Percentiles rank a stretch among this genome's conserved stretches.
Conservation (phyloP, 2,797 vertebrate genomes). For the Microtus obscurus region DNA sequence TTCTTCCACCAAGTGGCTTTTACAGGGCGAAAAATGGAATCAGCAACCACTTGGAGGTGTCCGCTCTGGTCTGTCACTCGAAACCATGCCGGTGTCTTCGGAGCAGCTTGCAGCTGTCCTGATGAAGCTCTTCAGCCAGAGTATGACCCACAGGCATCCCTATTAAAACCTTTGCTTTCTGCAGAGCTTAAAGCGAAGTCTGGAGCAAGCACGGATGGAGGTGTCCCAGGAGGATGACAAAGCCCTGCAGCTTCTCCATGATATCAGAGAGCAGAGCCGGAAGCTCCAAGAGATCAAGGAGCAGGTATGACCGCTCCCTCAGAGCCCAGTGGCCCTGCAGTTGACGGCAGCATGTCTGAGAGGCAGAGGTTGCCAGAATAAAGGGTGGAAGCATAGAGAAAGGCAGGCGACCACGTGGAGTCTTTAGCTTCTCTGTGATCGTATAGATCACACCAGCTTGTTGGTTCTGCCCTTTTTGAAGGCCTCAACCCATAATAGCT, state of each 20-base stretch:
- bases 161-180: conserved; percentile 88
- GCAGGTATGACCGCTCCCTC: conserved; percentile 91
- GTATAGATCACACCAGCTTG: neutral
- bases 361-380: neutral
- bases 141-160: conserved; percentile 75
- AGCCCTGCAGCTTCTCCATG: conserved; percentile 97
- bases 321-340: conserved; percentile 46
- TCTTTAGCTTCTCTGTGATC: neutral
- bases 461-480: conserved; percentile 31
- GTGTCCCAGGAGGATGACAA: conserved; percentile 99
- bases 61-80: conserved; percentile 24
- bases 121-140: conserved; percentile 79
- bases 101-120: conserved; percentile 77
- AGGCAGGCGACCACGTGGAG: conserved; percentile 49
- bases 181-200: conserved; percentile 98
- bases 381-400: neutral
- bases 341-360: neutral
- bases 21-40: conserved; percentile 76
- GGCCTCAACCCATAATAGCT: neutral
- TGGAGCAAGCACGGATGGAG: conserved; percentile 98
- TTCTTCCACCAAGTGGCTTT: conserved; percentile 61
- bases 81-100: conserved; percentile 44
- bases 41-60: conserved; percentile 62
- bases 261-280: conserved; percentile 99
- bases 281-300: conserved; percentile 99